Percentiles rank a stretch among this genome's conserved stretches.
phyloP scores from a whole-genome alignment of 2,113 vertebrate genomes.

The Phylloscopus whistleri region DNA sequence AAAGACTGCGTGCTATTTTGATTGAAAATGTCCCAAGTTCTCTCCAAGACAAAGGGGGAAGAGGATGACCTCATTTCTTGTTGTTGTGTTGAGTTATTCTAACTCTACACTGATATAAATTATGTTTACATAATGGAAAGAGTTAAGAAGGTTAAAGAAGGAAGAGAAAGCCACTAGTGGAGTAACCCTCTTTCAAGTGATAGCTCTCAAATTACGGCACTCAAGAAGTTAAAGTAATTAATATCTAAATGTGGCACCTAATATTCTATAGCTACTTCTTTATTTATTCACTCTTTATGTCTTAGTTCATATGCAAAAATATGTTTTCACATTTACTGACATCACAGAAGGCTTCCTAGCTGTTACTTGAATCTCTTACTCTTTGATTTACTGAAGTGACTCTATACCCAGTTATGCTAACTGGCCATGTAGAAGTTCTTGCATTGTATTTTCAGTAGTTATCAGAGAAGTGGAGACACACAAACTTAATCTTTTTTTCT shows the following conservation, averaged over 20 bases:
- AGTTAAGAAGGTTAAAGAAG: background rate
- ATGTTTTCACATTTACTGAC: background rate
- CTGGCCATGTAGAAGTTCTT: background rate
- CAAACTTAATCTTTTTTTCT: background rate
- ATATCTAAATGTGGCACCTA: background rate
- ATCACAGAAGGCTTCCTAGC: background rate
- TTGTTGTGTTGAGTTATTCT: background rate
- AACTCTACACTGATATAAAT: background rate
- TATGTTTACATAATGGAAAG: background rate
- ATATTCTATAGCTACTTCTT: background rate
- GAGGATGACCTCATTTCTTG: background rate
- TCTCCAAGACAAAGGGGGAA: background rate
- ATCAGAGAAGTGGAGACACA: background rate
- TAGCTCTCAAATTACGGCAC: background rate
- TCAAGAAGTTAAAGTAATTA: background rate
- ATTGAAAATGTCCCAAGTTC: background rate
- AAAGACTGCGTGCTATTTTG: background rate
- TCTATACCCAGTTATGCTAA: background rate
- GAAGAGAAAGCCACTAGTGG: background rate
- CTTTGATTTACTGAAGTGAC: background rate
- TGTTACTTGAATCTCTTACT: background rate
- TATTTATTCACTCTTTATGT: background rate
- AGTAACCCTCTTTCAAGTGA: background rate
- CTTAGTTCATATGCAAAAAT: background rate
- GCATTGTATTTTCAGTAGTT: background rate